Percentiles rank a stretch among this genome's conserved stretches.
Conservation (phyloP, 1,140 invertebrate species). For the Papilio aristodemus region DNA sequence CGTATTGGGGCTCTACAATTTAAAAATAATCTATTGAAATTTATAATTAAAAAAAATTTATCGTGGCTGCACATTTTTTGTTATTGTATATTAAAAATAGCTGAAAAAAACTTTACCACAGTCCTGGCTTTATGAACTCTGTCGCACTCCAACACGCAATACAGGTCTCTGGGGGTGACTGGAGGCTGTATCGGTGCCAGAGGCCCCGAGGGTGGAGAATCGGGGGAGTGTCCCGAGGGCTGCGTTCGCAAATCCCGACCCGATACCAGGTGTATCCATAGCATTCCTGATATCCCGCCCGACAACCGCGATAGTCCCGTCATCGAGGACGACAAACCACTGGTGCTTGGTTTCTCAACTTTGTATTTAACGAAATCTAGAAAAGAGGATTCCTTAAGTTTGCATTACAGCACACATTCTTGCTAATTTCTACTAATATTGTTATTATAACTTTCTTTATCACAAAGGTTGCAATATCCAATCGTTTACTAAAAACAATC, state of each 20-base stretch:
- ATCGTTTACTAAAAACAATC: too few relatives aligned
- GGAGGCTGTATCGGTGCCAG: slow-evolving; percentile 75
- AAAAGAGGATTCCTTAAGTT: slow-evolving; percentile 41
- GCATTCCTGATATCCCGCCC: slow-evolving; percentile 89
- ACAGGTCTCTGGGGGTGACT: slow-evolving; percentile 90
- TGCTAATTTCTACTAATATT: too few relatives aligned
- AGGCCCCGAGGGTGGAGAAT: slow-evolving; percentile 80
- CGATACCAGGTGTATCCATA: slow-evolving; percentile 94
- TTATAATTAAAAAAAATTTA: too few relatives aligned
- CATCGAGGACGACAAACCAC: slow-evolving; percentile 73
- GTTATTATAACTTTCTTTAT: too few relatives aligned
- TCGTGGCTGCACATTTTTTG: too few relatives aligned
- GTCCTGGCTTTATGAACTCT: slow-evolving; percentile 98
- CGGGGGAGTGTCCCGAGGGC: slow-evolving; percentile 84
- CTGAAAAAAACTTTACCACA: slow-evolving; percentile 81
- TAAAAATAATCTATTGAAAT: too few relatives aligned
- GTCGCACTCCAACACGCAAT: slow-evolving; percentile 98
- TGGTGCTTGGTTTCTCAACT: slow-evolving; percentile 87
- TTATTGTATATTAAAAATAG: too few relatives aligned
- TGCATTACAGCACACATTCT: too few relatives aligned
- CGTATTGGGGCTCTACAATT: too few relatives aligned
- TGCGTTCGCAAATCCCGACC: slow-evolving; percentile 92
- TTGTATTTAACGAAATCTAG: slow-evolving; percentile 95
- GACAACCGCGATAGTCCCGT: slow-evolving; percentile 74
- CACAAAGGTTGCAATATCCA: too few relatives aligned